phyloP scores from a whole-genome alignment of 2,113 vertebrate species.

The Heteronetta atricapilla region DNA sequence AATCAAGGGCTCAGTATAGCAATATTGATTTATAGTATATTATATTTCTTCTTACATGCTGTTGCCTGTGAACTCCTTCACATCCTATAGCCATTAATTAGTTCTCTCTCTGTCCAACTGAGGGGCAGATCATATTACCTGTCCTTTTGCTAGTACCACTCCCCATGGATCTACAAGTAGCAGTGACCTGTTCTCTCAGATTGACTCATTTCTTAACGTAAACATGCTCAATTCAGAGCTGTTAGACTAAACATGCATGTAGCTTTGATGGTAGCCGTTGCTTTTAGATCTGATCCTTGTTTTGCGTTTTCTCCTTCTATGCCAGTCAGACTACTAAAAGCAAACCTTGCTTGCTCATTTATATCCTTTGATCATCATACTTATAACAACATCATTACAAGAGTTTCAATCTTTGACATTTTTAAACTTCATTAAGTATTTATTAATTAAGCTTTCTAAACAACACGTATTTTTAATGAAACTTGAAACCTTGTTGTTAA shows the following conservation, averaged over 20 bases:
- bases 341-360: background rate
- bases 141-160: background rate
- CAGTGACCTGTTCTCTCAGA: background rate
- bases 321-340: background rate
- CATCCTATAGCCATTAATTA: background rate
- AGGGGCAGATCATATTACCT: background rate
- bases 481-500: background rate
- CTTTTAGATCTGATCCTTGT: background rate
- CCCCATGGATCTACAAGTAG: background rate
- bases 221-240: background rate
- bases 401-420: background rate
- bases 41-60: conserved; percentile 6
- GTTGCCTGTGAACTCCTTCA: background rate
- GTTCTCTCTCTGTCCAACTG: background rate
- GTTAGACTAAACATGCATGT: background rate
- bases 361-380: background rate
- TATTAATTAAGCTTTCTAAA: conserved; percentile 32
- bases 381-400: background rate
- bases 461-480: background rate
- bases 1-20: background rate
- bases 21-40: background rate
- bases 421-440: background rate
- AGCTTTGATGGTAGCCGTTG: background rate
- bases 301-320: background rate
- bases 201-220: conserved; percentile 1